A percentile compares a stretch with the other conserved stretches of the same genome.
phyloP scores from a whole-genome alignment of 2,888 invertebrate genomes.

The Nomada fucata region DNA sequence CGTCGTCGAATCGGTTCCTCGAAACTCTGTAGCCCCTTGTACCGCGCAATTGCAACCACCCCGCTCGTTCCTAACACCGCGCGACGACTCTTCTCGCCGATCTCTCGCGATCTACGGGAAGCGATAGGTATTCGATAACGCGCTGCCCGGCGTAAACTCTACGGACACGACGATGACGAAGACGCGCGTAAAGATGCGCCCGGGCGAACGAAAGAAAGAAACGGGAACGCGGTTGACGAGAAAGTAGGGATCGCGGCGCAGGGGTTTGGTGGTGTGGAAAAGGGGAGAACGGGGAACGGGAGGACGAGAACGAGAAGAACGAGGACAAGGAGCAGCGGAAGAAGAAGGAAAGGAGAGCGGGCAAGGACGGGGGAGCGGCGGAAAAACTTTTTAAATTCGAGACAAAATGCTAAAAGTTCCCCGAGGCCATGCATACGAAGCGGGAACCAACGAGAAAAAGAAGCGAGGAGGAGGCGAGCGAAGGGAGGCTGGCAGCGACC shows the following conservation, averaged over 20 bases:
- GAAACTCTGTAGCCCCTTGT: conserved; percentile 19
- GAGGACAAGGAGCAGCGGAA: not conserved
- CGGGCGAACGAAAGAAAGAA: conserved; percentile 29
- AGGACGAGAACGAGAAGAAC: not conserved
- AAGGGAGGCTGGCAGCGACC: conserved; percentile 68
- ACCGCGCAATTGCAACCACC: not conserved
- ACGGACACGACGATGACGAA: conserved; percentile 30
- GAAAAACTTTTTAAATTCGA: conserved; percentile 81
- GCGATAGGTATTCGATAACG: not conserved
- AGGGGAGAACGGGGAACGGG: conserved; percentile 9
- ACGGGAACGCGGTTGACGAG: conserved; percentile 28
- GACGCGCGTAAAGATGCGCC: conserved; percentile 36
- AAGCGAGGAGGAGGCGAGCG: conserved; percentile 54
- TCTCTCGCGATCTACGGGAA: not conserved
- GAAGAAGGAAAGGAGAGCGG: not conserved
- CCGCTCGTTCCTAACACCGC: not conserved
- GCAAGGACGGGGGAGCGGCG: conserved; percentile 58
- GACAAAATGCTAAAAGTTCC: conserved; percentile 82
- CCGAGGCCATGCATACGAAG: conserved; percentile 79
- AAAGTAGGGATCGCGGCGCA: conserved; percentile 17
- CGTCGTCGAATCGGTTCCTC: not conserved
- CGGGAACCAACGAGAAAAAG: conserved; percentile 68
- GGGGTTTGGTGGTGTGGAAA: not conserved
- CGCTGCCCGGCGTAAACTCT: no score
- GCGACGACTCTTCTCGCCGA: not conserved